Evolutionary conservation across 2,797 vertebrate species (phyloP).

Genomic region (Hemibagrus guttatus): DNA sequence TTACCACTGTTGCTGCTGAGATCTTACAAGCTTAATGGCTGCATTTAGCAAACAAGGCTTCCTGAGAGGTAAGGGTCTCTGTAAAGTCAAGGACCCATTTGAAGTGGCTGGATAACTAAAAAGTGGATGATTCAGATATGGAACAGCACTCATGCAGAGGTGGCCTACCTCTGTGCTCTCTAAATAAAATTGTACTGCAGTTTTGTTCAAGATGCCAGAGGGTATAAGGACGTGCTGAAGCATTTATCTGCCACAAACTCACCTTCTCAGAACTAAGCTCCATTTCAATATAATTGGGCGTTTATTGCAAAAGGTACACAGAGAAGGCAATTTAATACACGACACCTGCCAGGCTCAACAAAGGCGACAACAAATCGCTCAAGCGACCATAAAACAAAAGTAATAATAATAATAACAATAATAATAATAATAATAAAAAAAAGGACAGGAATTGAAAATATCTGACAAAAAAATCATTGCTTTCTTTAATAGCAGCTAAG

Average conservation of each 20-base stretch:
- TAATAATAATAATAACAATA: no score
- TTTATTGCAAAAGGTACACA: constrained; percentile 25
- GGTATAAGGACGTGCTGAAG: constrained; percentile 21
- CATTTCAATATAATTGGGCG: constrained; percentile 28
- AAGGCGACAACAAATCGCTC: neutral
- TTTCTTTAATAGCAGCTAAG: constrained; percentile 33
- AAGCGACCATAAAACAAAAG: neutral
- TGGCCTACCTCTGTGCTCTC: constrained; percentile 3
- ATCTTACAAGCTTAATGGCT: constrained; percentile 36
- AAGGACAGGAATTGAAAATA: constrained; percentile 19
- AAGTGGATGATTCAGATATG: constrained; percentile 24
- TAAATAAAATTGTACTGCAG: constrained; percentile 28
- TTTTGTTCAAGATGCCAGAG: constrained; percentile 40
- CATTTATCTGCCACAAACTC: constrained; percentile 50
- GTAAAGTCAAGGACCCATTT: constrained; percentile 51
- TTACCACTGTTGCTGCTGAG: neutral
- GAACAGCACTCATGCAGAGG: constrained; percentile 2
- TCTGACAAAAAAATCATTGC: neutral
- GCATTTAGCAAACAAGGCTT: constrained; percentile 41
- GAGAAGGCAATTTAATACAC: constrained; percentile 34
- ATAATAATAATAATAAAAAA: neutral
- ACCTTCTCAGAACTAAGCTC: constrained; percentile 24
- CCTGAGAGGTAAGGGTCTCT: constrained; percentile 27
- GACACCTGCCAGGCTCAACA: constrained; percentile 18
- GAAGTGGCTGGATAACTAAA: constrained; percentile 33